These are phyloP conservation scores for Sebastiscus tertius DNA, from an alignment of 2,797 vertebrate species.

Conservation along the genomic window DNA sequence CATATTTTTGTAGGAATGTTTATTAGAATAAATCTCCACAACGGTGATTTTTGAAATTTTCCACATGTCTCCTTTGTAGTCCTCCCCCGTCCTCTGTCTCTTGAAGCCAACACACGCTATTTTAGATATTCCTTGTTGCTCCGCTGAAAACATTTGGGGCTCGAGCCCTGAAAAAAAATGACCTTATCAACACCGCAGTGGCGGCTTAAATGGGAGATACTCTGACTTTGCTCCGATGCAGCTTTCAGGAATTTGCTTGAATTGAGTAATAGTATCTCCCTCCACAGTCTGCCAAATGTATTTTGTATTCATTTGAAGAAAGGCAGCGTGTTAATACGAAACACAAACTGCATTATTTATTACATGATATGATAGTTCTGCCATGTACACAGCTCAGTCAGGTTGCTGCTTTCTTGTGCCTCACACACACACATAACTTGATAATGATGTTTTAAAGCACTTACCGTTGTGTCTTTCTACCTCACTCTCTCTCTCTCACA, in stretches of 20 bases:
- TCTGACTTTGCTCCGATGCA: neutral
- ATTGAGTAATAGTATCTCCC: neutral
- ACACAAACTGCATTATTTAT: conserved; percentile 18
- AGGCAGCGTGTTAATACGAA: neutral
- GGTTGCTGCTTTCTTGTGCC: conserved; percentile 7
- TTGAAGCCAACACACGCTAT: neutral
- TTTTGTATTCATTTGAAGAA: conserved; percentile 8
- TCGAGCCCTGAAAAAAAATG: neutral
- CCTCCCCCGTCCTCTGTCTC: neutral
- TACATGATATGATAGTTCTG: neutral
- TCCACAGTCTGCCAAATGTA: neutral
- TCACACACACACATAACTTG: neutral
- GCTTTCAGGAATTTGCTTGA: neutral
- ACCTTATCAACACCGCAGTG: neutral
- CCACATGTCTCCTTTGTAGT: neutral
- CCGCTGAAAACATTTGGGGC: neutral
- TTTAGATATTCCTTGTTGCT: neutral
- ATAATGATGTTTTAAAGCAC: conserved; percentile 36
- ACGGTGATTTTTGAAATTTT: neutral
- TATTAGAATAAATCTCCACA: neutral
- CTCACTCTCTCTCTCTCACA: neutral
- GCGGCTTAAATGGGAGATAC: conserved; percentile 2
- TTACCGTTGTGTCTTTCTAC: neutral
- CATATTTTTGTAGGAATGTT: neutral
- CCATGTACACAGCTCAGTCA: neutral